Base-by-base conservation (phyloP, 2,113 vertebrate genomes). In the Desmodus rotundus region DNA sequence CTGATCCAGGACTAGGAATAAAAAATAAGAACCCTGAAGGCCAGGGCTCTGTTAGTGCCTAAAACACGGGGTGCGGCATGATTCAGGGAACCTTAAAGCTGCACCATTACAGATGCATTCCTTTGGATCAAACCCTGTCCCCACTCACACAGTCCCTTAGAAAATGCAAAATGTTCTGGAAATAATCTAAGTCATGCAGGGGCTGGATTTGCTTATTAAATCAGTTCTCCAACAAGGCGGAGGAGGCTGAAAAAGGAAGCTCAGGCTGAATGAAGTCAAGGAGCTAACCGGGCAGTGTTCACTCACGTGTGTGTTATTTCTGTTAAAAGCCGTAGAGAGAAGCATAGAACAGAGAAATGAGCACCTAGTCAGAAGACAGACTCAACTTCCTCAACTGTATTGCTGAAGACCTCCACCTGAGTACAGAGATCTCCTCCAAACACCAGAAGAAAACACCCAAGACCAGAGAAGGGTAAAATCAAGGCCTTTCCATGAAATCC, bases 1-100 rank as follows among this genome's bases (percentile, higher is more conserved):
- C 96, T 96, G 54, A 99, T 99, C 99, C 99, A 99, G 91, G 97
- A 99, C 99, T 99, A 97, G 10, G 84, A 97, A 47, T 56, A 70
- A 78, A 86, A 38, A 94, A 43, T 13, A 76, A 81, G 36, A 96
- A 88, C 90, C 1, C 45, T 33, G 61, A 73, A 5, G 5, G 36
- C 43, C 36, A 63, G 28, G 41, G 47, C 54, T 95, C 22, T 63
- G 31, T 2, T 43, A 15, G 43, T 45, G 41, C 73, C 43, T 83
- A 50, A 87, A 77, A n/a, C 11, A 68, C 33, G 26, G 3, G 56
- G 47, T 2, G 3, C 10, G 43, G 22, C 12, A 41, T 33, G 41
- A 63, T 31, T 20, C 10, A 41, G 61, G 9, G 28, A 73, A 54
- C 47, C 31, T 63, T 43, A 90, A 52, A 81, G 24, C 45, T 54